A percentile compares a stretch with the other conserved stretches of the same genome.
These are phyloP conservation scores for Sebastes elongatus DNA, from an alignment of 2,797 vertebrate genomes.

Conservation along the genomic window DNA sequence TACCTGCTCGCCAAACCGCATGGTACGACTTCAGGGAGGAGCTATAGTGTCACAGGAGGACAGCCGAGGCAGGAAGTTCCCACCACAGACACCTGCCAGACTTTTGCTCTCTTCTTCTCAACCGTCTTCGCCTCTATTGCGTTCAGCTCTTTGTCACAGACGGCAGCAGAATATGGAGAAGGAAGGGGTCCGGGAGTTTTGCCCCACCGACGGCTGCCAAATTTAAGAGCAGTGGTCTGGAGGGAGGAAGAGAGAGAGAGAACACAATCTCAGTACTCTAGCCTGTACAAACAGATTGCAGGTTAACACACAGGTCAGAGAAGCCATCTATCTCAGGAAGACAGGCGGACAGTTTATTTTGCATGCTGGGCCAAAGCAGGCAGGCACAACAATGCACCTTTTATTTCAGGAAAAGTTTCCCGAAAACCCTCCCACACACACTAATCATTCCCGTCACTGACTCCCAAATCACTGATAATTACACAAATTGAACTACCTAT, in stretches of 20 bases:
- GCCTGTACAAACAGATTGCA: slow-evolving; percentile 65
- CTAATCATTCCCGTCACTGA: slow-evolving; percentile 59
- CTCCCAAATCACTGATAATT: slow-evolving; percentile 48
- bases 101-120: slow-evolving; percentile 18
- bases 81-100: background rate
- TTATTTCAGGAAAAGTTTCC: slow-evolving; percentile 73
- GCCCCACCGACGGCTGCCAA: slow-evolving; percentile 7
- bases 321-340: slow-evolving; percentile 70
- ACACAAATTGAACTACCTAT: slow-evolving; percentile 16
- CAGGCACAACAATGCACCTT: slow-evolving; percentile 75
- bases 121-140: background rate
- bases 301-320: slow-evolving; percentile 55
- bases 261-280: slow-evolving; percentile 38
- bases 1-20: slow-evolving; percentile 26
- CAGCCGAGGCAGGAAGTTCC: slow-evolving; percentile 43
- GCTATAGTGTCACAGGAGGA: slow-evolving; percentile 14
- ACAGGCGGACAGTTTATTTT: slow-evolving; percentile 72
- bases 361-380: slow-evolving; percentile 55
- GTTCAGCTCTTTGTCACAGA: slow-evolving; percentile 9
- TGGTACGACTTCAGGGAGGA: background rate
- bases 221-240: slow-evolving; percentile 40
- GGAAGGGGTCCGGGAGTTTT: slow-evolving; percentile 11
- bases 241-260: slow-evolving; percentile 16
- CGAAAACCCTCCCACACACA: slow-evolving; percentile 45
- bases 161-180: background rate